Percentiles rank a stretch among this genome's conserved stretches.
Evolutionary conservation across 2,888 invertebrate species (phyloP).

Genomic region (Trileptium ribeirensis): DNA sequence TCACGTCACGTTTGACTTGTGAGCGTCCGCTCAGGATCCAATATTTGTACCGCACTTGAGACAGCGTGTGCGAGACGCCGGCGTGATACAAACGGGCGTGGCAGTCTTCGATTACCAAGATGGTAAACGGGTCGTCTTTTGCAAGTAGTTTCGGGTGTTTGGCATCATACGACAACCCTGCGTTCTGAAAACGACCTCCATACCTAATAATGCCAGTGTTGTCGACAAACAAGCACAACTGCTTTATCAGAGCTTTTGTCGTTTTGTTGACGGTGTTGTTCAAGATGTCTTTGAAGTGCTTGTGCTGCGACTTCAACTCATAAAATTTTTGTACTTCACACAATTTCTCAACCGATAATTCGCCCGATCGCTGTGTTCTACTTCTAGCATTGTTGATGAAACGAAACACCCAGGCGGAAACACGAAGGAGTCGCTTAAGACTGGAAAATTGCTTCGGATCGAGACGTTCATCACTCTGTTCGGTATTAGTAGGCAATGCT

Average conservation of each 20-base stretch:
- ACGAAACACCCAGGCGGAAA: not conserved
- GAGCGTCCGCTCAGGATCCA: conserved; percentile 12
- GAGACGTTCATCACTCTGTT: not conserved
- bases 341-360: not conserved
- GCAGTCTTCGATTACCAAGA: not conserved
- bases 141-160: conserved; percentile 9
- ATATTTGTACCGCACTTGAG: conserved; percentile 7
- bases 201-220: not conserved
- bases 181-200: conserved; percentile 3
- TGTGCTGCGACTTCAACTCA: not conserved
- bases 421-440: not conserved
- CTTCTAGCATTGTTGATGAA: not conserved
- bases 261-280: no score
- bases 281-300: no score
- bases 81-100: not conserved
- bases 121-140: conserved; percentile 2
- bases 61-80: not conserved
- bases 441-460: not conserved
- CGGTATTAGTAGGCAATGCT: not conserved
- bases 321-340: not conserved
- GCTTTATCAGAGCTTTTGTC: not conserved
- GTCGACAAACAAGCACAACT: not conserved
- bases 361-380: not conserved
- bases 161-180: not conserved
- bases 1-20: not conserved